A percentile compares a stretch with the other conserved stretches of the same genome.
These are phyloP conservation scores for Sebastolobus alascanus DNA, from an alignment of 2,797 vertebrate species.

Conservation along the genomic window DNA sequence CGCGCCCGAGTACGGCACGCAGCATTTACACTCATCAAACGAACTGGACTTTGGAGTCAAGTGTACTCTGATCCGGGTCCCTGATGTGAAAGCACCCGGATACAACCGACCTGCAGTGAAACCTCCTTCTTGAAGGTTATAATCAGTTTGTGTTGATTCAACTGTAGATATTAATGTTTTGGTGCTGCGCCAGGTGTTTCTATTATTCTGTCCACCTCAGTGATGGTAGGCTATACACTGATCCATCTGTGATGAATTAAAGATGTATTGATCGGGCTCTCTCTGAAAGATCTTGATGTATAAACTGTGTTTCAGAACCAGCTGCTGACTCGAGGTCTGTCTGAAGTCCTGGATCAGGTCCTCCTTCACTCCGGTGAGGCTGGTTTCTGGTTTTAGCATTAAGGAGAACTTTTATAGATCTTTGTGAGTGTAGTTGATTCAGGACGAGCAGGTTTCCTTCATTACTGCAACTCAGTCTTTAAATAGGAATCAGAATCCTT, in stretches of 20 bases:
- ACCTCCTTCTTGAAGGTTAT: background rate
- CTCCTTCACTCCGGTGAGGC: constrained; percentile 81
- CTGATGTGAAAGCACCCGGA: no score
- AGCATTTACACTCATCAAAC: no score
- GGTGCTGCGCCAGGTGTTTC: background rate
- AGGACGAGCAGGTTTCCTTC: no score
- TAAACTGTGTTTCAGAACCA: constrained; percentile 88
- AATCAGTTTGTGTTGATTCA: background rate
- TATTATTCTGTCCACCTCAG: background rate
- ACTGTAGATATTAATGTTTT: background rate
- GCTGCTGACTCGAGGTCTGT: constrained; percentile 92
- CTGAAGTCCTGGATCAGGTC: constrained; percentile 92
- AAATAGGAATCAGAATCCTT: background rate
- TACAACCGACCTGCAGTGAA: background rate
- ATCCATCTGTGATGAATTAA: background rate
- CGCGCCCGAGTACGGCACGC: no score
- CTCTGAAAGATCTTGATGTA: background rate
- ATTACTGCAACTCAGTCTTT: background rate
- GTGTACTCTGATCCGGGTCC: no score
- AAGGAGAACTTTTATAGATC: no score
- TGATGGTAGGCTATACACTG: background rate
- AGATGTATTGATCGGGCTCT: background rate
- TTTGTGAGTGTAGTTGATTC: no score
- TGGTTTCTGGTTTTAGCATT: background rate
- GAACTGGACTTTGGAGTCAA: no score